Evolutionary conservation across 2,888 invertebrate species (phyloP), one percentile per base, ranked within the genome.

Genomic region (Tachina lurida): DNA sequence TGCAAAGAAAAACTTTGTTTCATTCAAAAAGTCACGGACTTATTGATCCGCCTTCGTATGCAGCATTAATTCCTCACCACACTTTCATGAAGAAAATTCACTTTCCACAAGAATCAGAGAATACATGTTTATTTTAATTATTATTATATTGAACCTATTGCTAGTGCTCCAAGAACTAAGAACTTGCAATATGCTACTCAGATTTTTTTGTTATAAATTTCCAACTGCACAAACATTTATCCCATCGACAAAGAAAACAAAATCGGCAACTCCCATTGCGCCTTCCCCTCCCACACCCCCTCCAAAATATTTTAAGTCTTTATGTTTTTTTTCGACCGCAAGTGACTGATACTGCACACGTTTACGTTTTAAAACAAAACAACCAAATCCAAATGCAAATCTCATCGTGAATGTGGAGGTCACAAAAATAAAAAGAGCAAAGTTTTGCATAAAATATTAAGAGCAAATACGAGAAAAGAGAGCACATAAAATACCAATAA

Each of bases 261-360:
- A 19, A 54, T 10, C 47, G 60, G 41, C 74, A 76, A 52, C 56
- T 39, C 47, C 49, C 4, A 52, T 52, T 39, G 3, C 52, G 39
- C 52, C 67, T 22, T 41, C 52, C 63, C 63, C 31, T 17, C 8
- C 52, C 68, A 52, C 67, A 49, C 41, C 63, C 63, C 41, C 19
- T 62, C 54, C 54, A 52, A 17, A 41, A 15, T 10, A 39, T 60
- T 39, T 58, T 58, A 13, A 15, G 9, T 60, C 13, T 45, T 31
- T 3, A 13, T 10, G 45, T 17, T 5, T 3, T 54, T 47, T 47
- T 67, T 47, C 58, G 39, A 56, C 13, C 17, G 43, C 47, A 31
- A 52, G 43, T 62, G 43, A 13, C 45, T n/a, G 58, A 43, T 52
- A 63, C 10, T 63, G 54, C 54, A 63, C 63, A 79, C 78, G 70